Percentiles rank a stretch among this genome's conserved stretches.
These are phyloP conservation scores for Leucozona laternaria DNA, from an alignment of 2,888 invertebrate genomes.

Conservation along the genomic window DNA sequence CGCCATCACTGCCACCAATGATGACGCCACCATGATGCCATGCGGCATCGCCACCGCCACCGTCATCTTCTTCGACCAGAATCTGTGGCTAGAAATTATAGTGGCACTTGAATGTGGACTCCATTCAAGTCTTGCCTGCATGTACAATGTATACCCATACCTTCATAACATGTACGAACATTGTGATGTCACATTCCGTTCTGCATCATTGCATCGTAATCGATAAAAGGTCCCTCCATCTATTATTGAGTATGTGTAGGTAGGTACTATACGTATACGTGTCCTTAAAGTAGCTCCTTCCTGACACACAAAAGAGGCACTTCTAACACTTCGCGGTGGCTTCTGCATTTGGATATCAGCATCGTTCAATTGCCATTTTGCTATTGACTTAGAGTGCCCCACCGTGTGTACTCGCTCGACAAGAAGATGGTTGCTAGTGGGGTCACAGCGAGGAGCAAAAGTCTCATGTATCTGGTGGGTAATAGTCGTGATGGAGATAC, in stretches of 20 bases:
- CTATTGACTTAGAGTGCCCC: conserved; percentile 36
- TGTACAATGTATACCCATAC: not conserved
- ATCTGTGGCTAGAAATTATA: conserved; percentile 66
- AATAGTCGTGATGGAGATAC: not conserved
- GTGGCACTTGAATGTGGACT: conserved; percentile 59
- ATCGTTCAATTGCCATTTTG: conserved; percentile 44
- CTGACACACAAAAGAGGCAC: conserved; percentile 9
- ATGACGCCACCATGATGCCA: conserved; percentile 42
- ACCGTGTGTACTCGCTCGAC: not conserved
- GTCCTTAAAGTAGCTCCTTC: conserved; percentile 41
- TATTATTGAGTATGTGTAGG: not conserved
- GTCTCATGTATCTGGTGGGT: conserved; percentile 1
- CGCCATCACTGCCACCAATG: conserved; percentile 19
- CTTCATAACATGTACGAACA: not conserved
- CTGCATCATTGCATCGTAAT: conserved; percentile 49
- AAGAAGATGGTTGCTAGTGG: not conserved
- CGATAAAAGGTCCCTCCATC: conserved; percentile 40
- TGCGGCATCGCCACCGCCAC: not conserved
- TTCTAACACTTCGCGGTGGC: conserved; percentile 13
- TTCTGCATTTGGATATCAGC: conserved; percentile 56
- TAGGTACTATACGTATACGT: not conserved
- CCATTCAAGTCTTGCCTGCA: conserved; percentile 14
- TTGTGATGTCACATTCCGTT: conserved; percentile 35
- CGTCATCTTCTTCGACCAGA: conserved; percentile 50
- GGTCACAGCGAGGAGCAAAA: not conserved